phyloP scores from a whole-genome alignment of 1,140 invertebrate species.

The Zaprionus inermis region DNA sequence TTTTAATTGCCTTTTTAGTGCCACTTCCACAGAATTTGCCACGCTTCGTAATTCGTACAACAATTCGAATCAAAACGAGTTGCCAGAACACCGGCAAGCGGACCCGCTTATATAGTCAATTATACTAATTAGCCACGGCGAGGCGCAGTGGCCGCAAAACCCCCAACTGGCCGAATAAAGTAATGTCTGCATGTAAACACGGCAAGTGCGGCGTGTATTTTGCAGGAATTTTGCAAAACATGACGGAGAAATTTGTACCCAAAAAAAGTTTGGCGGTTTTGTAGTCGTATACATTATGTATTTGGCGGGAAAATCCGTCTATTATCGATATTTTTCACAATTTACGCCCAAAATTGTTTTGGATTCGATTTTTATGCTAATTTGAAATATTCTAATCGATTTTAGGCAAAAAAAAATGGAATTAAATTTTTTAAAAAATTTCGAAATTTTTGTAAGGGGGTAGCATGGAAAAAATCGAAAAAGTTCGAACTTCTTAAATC shows the following conservation, averaged over 20 bases:
- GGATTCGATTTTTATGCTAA: no score
- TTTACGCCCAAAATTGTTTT: no score
- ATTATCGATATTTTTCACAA: no score
- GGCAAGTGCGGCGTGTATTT: constrained; percentile 35
- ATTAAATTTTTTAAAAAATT: no score
- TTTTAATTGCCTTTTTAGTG: constrained; percentile 83
- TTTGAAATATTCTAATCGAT: no score
- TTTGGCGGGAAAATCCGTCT: no score
- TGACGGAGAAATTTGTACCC: constrained; percentile 4
- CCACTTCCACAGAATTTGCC: constrained; percentile 81
- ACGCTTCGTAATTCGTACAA: constrained; percentile 76
- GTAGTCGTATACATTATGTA: no score
- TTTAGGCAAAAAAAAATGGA: no score
- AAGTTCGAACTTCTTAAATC: no score
- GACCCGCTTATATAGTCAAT: constrained; percentile 77
- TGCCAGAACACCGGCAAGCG: constrained; percentile 28
- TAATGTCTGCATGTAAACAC: constrained; percentile 60
- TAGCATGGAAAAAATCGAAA: no score
- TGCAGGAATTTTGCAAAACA: constrained; percentile 6
- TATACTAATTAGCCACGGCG: constrained; percentile 77
- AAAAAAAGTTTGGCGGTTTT: background rate
- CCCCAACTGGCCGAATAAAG: constrained; percentile 58
- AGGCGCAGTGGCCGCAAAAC: constrained; percentile 47
- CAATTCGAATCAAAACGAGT: constrained; percentile 71
- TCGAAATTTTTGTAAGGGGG: no score